Evolutionary conservation across 1,140 invertebrate species (phyloP).

Genomic region (Myzus persicae): DNA sequence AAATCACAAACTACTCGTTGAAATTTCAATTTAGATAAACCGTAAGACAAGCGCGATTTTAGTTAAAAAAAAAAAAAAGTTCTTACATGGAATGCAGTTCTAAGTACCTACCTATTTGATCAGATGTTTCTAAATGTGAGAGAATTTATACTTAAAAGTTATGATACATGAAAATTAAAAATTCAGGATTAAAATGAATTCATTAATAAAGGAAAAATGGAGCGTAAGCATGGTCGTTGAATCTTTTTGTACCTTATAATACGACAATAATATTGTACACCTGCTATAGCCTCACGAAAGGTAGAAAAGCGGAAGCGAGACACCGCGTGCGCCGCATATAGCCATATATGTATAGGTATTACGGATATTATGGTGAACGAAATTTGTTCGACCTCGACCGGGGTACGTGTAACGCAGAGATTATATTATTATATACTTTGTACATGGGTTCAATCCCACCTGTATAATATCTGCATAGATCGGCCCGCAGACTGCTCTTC

Average conservation of each 20-base stretch:
- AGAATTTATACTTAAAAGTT: background rate
- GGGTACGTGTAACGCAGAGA: background rate
- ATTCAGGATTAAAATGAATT: background rate
- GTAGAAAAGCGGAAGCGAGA: background rate
- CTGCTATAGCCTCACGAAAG: background rate
- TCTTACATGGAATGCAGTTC: too few species aligned
- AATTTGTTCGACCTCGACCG: background rate
- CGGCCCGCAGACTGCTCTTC: background rate
- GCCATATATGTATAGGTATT: background rate
- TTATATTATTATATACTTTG: background rate
- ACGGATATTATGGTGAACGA: conserved; percentile 1
- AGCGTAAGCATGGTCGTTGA: background rate
- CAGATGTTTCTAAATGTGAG: background rate
- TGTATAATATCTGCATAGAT: background rate
- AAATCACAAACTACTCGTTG: too few species aligned
- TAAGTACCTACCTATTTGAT: too few species aligned
- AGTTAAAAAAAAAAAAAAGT: too few species aligned
- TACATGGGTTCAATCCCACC: background rate
- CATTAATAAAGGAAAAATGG: background rate
- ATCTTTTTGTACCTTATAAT: background rate
- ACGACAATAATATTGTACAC: background rate
- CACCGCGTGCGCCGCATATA: background rate
- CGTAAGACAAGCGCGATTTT: too few species aligned
- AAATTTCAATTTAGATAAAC: too few species aligned
- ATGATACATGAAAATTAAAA: background rate